phyloP scores from a whole-genome alignment of 2,113 vertebrate genomes.

The Gavia stellata region DNA sequence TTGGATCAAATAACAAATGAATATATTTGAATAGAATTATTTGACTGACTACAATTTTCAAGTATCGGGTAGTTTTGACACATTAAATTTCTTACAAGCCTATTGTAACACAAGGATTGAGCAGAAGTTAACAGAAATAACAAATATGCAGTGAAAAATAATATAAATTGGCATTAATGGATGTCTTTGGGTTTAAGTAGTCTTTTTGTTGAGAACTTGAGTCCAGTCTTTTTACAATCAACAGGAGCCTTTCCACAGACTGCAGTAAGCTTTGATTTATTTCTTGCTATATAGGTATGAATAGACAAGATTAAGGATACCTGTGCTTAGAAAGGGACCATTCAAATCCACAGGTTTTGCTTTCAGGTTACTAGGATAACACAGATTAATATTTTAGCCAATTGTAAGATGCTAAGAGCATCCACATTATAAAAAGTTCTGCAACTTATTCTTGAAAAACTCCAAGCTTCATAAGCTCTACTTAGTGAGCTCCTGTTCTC shows the following conservation, averaged over 20 bases:
- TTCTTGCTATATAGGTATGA: neutral
- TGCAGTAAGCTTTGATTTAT: neutral
- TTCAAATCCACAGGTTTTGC: neutral
- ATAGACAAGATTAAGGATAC: neutral
- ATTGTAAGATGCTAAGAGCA: conserved; percentile 9
- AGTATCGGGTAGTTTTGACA: neutral
- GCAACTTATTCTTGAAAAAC: conserved; percentile 46
- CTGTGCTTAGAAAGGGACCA: neutral
- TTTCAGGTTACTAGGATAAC: conserved; percentile 3
- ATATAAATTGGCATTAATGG: neutral
- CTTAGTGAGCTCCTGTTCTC: conserved; percentile 34
- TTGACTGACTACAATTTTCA: neutral
- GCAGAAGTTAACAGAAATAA: neutral
- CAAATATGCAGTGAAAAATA: neutral
- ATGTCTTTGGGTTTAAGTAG: neutral
- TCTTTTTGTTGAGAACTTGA: neutral
- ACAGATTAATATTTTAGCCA: conserved; percentile 21
- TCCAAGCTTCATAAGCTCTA: conserved; percentile 8
- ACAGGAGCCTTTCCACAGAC: neutral
- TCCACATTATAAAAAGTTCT: neutral
- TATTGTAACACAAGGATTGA: neutral
- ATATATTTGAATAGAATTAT: neutral
- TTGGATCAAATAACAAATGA: neutral
- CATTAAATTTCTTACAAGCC: neutral
- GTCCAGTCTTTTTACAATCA: neutral